Conservation (phyloP, 1,140 invertebrate genomes). For the Drosophila nebulosa region DNA sequence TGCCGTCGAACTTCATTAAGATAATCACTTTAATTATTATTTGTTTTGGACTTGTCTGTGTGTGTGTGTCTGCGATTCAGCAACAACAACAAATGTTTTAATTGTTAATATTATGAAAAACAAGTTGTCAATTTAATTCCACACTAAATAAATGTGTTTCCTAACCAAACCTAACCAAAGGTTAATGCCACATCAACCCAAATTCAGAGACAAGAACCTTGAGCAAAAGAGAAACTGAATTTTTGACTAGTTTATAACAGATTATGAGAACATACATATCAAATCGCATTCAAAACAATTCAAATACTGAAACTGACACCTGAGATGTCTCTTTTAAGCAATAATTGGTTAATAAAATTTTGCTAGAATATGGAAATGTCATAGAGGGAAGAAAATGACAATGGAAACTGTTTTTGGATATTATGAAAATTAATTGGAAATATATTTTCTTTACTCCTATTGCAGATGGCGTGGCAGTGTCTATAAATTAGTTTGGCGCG, state of each 20-base stretch:
- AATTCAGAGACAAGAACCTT: constrained; percentile 47
- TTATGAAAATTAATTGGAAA: too few species aligned
- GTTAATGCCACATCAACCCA: constrained; percentile 20
- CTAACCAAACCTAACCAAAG: neutral
- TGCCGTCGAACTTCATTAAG: neutral
- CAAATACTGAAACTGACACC: neutral
- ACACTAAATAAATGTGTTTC: neutral
- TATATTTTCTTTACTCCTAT: neutral
- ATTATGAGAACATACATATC: constrained; percentile 32
- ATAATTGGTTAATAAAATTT: constrained; percentile 16
- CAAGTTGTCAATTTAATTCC: neutral
- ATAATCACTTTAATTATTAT: neutral
- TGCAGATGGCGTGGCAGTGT: constrained; percentile 96
- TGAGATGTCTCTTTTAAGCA: constrained; percentile 22
- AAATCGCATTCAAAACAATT: constrained; percentile 52
- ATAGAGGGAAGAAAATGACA: constrained; percentile 33
- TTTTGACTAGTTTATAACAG: constrained; percentile 42
- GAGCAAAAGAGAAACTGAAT: constrained; percentile 33
- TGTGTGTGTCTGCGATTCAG: neutral
- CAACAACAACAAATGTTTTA: neutral
- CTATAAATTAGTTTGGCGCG: constrained; percentile 98
- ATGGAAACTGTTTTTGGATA: constrained; percentile 12
- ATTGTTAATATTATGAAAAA: neutral
- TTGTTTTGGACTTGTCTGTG: neutral
- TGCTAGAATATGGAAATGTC: constrained; percentile 26